Percentiles rank a stretch among this genome's conserved stretches.
Conservation (phyloP, 92 coral and sea anemone genomes). For the Paramuricea clavata region DNA sequence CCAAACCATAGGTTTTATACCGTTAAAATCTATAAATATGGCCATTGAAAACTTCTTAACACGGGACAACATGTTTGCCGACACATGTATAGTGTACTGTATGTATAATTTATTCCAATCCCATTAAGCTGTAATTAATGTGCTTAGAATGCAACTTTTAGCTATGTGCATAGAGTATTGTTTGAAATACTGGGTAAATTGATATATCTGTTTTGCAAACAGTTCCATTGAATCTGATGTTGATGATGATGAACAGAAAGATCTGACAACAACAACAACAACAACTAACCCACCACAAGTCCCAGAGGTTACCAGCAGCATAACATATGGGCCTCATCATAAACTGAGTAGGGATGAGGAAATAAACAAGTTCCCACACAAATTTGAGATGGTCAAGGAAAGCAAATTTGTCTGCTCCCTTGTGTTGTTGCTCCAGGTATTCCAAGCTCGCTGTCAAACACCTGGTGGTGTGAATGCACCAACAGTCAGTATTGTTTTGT, state of each 20-base stretch:
- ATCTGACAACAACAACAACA: no score
- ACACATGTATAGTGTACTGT: no score
- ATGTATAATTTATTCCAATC: no score
- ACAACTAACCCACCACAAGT: not conserved
- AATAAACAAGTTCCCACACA: not conserved
- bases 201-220: not conserved
- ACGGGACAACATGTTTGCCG: no score
- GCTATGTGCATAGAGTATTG: not conserved
- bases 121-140: no score
- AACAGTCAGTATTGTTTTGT: no score
- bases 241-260: not conserved
- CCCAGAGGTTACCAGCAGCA: not conserved
- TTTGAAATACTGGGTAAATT: no score
- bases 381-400: no score
- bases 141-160: no score
- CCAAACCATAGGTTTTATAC: no score
- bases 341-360: conserved; percentile 54
- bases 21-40: not conserved
- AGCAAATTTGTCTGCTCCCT: conserved; percentile 37
- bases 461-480: conserved; percentile 26
- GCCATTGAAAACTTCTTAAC: no score
- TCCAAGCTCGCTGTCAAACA: no score
- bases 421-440: conserved; percentile 29
- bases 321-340: conserved; percentile 35
- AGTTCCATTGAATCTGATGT: not conserved